Conservation (phyloP, 2,888 invertebrate genomes). For the Sympetrum striolatum region DNA sequence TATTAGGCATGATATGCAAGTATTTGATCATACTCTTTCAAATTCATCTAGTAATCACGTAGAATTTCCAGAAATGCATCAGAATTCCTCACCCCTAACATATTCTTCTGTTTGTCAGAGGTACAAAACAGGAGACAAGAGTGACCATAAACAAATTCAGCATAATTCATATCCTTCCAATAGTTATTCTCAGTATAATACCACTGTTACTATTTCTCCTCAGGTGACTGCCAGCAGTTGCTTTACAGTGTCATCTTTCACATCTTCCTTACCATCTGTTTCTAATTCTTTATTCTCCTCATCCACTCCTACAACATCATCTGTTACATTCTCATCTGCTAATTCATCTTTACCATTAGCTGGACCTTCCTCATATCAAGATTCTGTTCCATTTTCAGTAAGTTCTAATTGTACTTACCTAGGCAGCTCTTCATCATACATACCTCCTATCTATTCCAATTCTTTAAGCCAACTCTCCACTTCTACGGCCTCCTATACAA, state of each 20-base stretch:
- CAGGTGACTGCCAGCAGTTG: background rate
- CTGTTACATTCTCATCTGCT: background rate
- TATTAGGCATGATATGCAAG: conserved; percentile 13
- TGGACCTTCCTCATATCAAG: background rate
- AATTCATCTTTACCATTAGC: background rate
- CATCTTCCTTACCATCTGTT: background rate
- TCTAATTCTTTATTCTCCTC: conserved; percentile 9
- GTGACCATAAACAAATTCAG: background rate
- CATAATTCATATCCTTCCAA: background rate
- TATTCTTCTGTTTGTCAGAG: background rate
- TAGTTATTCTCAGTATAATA: background rate
- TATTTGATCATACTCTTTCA: background rate
- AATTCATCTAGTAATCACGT: background rate
- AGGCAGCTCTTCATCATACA: background rate
- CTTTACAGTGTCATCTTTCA: conserved; percentile 21
- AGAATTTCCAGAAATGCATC: background rate
- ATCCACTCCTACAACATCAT: background rate
- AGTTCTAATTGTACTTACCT: background rate
- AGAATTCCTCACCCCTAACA: background rate
- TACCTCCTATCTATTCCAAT: background rate
- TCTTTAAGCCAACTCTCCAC: background rate
- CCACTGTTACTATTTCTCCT: background rate
- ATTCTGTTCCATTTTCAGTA: background rate
- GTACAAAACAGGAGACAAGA: conserved; percentile 1
- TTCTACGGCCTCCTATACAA: background rate